These are phyloP conservation scores for Seriola quinqueradiata DNA, from an alignment of 2,113 vertebrate genomes.

Conservation along the genomic window DNA sequence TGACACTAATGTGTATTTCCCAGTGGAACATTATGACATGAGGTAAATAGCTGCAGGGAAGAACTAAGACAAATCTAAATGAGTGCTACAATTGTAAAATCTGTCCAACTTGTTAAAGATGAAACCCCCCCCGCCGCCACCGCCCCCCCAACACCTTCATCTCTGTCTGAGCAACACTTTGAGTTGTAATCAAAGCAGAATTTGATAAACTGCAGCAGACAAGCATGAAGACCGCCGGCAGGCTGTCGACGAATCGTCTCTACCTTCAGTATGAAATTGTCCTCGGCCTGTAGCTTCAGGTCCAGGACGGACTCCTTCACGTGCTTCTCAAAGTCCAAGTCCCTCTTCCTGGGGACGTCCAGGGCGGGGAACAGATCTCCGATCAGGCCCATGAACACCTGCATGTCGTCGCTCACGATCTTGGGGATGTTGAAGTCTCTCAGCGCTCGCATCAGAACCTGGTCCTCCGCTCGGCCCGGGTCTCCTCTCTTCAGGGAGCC, in stretches of 20 bases:
- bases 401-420: constrained; percentile 93
- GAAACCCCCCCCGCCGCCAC: constrained; percentile 24
- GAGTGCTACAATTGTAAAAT: constrained; percentile 70
- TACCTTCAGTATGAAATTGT: constrained; percentile 97
- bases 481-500: constrained; percentile 94
- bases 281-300: constrained; percentile 92
- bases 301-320: constrained; percentile 91
- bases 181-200: constrained; percentile 52
- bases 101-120: constrained; percentile 66
- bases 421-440: constrained; percentile 97
- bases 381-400: constrained; percentile 94
- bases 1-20: constrained; percentile 83
- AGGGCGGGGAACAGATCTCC: constrained; percentile 93
- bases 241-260: constrained; percentile 5
- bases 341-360: constrained; percentile 91
- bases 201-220: constrained; percentile 31
- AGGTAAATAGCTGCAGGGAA: constrained; percentile 77
- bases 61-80: constrained; percentile 72
- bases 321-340: constrained; percentile 88
- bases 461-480: constrained; percentile 90
- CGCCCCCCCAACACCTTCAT: not conserved
- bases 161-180: constrained; percentile 10
- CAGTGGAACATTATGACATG: constrained; percentile 62
- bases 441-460: constrained; percentile 95
- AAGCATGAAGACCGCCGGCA: not conserved